phyloP scores from a whole-genome alignment of 2,797 vertebrate genomes.

The Danio aesculapii region DNA sequence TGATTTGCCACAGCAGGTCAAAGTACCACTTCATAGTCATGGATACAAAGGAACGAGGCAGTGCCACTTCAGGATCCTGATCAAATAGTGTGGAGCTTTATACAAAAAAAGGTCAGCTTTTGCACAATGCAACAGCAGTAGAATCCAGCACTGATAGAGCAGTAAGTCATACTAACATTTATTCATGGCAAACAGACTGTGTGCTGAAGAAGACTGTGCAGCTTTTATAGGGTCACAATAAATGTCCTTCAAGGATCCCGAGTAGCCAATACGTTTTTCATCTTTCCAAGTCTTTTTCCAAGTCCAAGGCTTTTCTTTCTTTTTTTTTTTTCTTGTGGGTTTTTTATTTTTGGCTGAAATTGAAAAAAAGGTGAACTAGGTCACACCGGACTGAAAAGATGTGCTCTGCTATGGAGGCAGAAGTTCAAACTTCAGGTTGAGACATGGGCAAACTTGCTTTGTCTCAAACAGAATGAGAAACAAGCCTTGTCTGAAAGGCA shows the following conservation, averaged over 20 bases:
- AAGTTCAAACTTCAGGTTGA: slow-evolving; percentile 43
- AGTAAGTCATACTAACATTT: neutral
- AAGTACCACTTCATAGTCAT: slow-evolving; percentile 36
- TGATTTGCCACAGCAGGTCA: slow-evolving; percentile 42
- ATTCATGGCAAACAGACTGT: neutral
- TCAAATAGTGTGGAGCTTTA: neutral
- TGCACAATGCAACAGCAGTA: neutral
- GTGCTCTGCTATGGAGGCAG: slow-evolving; percentile 29
- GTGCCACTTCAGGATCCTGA: neutral
- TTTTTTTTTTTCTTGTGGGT: neutral
- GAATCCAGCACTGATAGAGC: neutral
- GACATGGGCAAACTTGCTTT: neutral
- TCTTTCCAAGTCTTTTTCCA: slow-evolving; percentile 12
- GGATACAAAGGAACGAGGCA: slow-evolving; percentile 7
- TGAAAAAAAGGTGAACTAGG: slow-evolving; percentile 47
- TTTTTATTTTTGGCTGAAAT: slow-evolving; percentile 36
- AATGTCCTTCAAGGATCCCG: slow-evolving; percentile 6
- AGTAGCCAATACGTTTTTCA: slow-evolving; percentile 8
- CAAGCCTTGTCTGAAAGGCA: neutral
- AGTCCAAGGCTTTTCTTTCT: too few relatives aligned
- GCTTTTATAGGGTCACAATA: slow-evolving; percentile 38
- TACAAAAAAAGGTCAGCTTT: neutral
- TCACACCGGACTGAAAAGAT: slow-evolving; percentile 44
- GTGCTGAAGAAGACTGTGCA: slow-evolving; percentile 7
- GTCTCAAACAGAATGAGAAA: neutral